Evolutionary conservation across 37 sponge, comb jelly and placozoan species (phyloP).

Genomic region (Aphrocallistes beatrix): DNA sequence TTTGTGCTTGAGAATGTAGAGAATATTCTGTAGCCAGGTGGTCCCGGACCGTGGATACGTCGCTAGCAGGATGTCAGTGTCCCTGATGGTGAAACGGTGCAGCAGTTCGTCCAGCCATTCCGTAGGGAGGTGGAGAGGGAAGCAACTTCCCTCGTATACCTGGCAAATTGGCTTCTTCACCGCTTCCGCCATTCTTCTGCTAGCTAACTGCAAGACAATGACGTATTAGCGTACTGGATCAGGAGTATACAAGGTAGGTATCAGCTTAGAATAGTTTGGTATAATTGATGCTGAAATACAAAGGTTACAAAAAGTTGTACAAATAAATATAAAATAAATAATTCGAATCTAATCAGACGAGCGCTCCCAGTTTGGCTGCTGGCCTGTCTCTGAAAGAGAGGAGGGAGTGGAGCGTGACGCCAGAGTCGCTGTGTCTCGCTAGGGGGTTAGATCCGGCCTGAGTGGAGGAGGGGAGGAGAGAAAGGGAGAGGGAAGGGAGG

Average conservation of each 20-base stretch:
- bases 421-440: neutral
- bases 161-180: neutral
- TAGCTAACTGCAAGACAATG: neutral
- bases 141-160: neutral
- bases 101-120: neutral
- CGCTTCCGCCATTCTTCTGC: neutral
- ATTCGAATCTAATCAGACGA: neutral
- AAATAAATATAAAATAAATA: neutral
- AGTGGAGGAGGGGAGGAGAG: neutral
- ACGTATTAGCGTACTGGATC: too few species aligned
- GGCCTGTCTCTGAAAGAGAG: neutral
- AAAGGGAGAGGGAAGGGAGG: neutral
- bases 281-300: neutral
- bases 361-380: neutral
- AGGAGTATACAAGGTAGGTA: neutral
- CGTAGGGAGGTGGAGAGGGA: conserved; percentile 15
- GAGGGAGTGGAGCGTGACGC: neutral
- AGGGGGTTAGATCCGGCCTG: neutral
- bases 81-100: neutral
- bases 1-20: conserved; percentile 12
- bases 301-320: neutral
- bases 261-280: neutral
- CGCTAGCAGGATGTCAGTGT: conserved; percentile 14
- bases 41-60: conserved; percentile 26
- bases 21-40: conserved; percentile 25